Evolutionary conservation across 1,140 invertebrate genomes (phyloP).

Genomic region (Dolichoris vasculosae): DNA sequence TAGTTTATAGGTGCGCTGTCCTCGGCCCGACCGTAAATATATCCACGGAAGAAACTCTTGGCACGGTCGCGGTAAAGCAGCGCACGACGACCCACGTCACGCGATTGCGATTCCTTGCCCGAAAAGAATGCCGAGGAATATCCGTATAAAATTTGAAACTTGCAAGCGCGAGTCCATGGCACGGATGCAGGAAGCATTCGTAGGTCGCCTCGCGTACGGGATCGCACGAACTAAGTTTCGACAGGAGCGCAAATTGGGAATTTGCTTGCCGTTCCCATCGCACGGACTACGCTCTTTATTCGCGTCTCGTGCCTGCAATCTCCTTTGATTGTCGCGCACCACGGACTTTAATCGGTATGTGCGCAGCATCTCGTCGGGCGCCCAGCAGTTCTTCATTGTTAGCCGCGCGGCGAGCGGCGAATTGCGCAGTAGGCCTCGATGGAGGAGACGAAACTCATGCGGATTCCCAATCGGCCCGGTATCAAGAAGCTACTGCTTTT

Average conservation of each 20-base stretch:
- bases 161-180: not conserved
- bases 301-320: not conserved
- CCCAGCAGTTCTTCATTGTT: not conserved
- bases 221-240: no score
- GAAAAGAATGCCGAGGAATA: not conserved
- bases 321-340: not conserved
- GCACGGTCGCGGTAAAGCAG: not conserved
- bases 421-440: not conserved
- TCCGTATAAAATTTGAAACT: not conserved
- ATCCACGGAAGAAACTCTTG: not conserved
- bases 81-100: not conserved
- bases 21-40: not conserved
- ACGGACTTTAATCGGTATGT: not conserved
- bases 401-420: not conserved
- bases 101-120: no score
- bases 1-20: no score
- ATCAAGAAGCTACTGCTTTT: not conserved
- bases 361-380: not conserved
- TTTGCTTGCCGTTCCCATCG: not conserved
- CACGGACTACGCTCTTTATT: not conserved
- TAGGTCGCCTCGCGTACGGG: no score
- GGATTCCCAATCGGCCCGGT: not conserved
- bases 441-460: not conserved
- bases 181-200: not conserved
- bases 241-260: not conserved